A percentile compares a stretch with the other conserved stretches of the same genome.
Evolutionary conservation across 2,888 invertebrate species (phyloP).

Genomic region (Reticulitermes lucifugus): DNA sequence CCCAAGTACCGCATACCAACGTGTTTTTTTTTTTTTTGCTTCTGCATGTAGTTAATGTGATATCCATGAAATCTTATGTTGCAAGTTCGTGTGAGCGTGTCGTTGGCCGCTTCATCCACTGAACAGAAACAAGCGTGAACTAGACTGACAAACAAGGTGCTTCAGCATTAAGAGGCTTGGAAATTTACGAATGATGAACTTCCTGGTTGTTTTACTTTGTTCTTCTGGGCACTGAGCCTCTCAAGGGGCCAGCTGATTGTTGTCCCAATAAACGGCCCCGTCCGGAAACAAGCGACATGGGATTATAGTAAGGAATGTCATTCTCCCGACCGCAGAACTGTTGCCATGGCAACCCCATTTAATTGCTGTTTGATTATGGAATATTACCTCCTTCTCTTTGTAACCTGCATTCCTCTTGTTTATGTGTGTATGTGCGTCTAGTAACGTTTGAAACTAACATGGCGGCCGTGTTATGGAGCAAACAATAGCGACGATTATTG

Average conservation of each 20-base stretch:
- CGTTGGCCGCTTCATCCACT: neutral
- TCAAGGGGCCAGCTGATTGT: neutral
- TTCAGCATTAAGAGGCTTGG: conserved; percentile 15
- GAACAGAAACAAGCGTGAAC: neutral
- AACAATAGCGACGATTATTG: too few species aligned
- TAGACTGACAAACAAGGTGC: conserved; percentile 4
- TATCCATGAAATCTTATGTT: too few species aligned
- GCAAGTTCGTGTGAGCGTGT: neutral
- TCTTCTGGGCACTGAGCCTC: neutral
- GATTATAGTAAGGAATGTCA: neutral
- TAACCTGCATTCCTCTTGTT: neutral
- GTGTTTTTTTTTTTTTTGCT: too few species aligned
- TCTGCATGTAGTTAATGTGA: too few species aligned
- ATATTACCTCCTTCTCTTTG: neutral
- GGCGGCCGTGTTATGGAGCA: too few species aligned
- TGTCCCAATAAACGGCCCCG: neutral
- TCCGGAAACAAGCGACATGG: neutral
- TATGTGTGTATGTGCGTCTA: neutral
- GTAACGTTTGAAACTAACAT: too few species aligned
- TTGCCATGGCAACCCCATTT: neutral
- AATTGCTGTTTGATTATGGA: neutral
- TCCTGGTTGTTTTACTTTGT: neutral
- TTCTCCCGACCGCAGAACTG: neutral
- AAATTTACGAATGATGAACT: neutral
- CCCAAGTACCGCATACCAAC: too few species aligned